Evolutionary conservation across 1,140 invertebrate genomes (phyloP), one percentile per base, ranked within the genome.

Genomic region (Drosophila miranda): DNA sequence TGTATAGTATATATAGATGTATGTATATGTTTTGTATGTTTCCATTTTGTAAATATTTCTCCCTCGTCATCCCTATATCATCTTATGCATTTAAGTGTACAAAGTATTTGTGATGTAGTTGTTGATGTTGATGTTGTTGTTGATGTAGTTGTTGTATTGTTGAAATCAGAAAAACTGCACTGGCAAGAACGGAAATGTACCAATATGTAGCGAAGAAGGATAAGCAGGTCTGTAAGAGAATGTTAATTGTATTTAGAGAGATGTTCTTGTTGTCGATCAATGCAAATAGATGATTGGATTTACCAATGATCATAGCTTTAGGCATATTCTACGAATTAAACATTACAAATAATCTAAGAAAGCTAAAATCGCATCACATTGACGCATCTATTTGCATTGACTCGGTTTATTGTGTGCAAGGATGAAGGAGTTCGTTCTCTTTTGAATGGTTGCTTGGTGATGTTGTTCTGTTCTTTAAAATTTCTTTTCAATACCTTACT

Each of bases 201-300:
- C 77, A 76, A 90, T 79, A 67, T 90, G 89, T 53, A 90, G 67
- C 81, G 83, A 73, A 80, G 86, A 66, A 76, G 83, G 72, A 82
- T 86, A 82, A 78, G 86, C 74, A 73, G 84, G 81, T 75, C 89
- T 90, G 81, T 71, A 90, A 90, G 63, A 86, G 70, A 83, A 89
- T 87, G 66, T 75, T 60, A 87, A 66, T 73, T 77, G 58, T 51
- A 77, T 83, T 82, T 78, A 86, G 78, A 64, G 51, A 62, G 48
- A 77, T 45, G 44, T 79, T 53, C 61, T 54, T 80, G 62, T 57
- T 1, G 34, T 38, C 11, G 34, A 38, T 38, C 34, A 38, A 5
- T 38, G 34, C 34, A 38, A 38, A 38, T 38, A 13, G 34, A 38
- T 38, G 34, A 9, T 42, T 49, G 21, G 13, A 16, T 44, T 53